Percentiles rank a stretch among this genome's conserved stretches.
Conservation (phyloP, 2,888 invertebrate species). For the Endotricha flammealis region DNA sequence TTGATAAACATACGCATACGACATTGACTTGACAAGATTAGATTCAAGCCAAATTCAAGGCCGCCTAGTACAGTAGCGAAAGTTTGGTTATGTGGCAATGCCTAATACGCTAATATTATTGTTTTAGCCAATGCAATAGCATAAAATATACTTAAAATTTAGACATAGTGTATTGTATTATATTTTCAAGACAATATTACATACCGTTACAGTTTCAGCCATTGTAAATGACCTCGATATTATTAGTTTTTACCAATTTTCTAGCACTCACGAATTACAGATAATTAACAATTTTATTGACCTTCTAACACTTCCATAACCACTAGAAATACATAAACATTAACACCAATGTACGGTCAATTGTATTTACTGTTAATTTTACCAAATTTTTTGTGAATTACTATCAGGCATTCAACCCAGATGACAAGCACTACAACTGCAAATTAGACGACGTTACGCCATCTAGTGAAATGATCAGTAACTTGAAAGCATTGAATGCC, state of each 20-base stretch:
- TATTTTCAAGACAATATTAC: constrained; percentile 17
- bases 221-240: constrained; percentile 45
- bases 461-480: constrained; percentile 41
- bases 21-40: constrained; percentile 75
- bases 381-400: constrained; percentile 38
- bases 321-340: constrained; percentile 10
- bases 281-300: constrained; percentile 10
- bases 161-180: too few species aligned
- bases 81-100: constrained; percentile 58
- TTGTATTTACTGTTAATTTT: constrained; percentile 30
- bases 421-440: constrained; percentile 31
- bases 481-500: too few species aligned
- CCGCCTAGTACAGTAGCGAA: constrained; percentile 62
- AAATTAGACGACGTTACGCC: constrained; percentile 30
- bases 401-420: constrained; percentile 64
- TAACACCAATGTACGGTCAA: constrained; percentile 22
- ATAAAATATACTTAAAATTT: constrained; percentile 1
- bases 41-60: constrained; percentile 77
- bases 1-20: constrained; percentile 63
- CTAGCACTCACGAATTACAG: constrained; percentile 24
- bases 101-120: constrained; percentile 7
- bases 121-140: too few species aligned
- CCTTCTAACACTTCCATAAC: constrained; percentile 18
- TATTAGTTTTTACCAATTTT: constrained; percentile 29
- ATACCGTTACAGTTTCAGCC: constrained; percentile 44